These are phyloP conservation scores for Trichogramma evanescens DNA, from an alignment of 2,888 invertebrate species.

Conservation along the genomic window DNA sequence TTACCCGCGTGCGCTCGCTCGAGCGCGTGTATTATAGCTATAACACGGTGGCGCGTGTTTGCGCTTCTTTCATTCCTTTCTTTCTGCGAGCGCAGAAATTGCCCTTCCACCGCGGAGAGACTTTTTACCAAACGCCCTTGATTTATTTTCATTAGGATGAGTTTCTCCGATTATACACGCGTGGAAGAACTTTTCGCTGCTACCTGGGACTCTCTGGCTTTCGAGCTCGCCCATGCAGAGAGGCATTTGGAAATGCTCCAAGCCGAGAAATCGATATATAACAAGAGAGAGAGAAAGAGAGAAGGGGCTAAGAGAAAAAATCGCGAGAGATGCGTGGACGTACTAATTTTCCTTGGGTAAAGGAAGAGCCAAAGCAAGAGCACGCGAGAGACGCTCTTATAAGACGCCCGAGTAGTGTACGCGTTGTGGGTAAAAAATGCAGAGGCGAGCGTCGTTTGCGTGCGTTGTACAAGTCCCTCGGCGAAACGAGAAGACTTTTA, in stretches of 20 bases:
- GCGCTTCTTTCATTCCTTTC: background rate
- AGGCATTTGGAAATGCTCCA: background rate
- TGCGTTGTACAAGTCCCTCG: background rate
- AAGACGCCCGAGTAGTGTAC: too few relatives aligned
- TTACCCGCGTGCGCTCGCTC: constrained; percentile 7
- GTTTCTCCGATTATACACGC: too few relatives aligned
- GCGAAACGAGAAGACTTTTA: too few relatives aligned
- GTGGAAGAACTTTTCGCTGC: too few relatives aligned
- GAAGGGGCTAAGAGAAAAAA: background rate
- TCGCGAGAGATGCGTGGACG: background rate
- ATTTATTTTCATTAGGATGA: constrained; percentile 22
- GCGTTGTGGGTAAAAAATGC: too few relatives aligned
- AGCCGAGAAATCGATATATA: constrained; percentile 1
- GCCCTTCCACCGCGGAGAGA: too few relatives aligned
- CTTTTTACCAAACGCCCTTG: background rate
- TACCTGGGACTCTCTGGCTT: too few relatives aligned
- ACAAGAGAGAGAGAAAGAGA: background rate
- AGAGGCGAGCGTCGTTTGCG: background rate
- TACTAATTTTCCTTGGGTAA: background rate
- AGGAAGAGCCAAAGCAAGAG: background rate
- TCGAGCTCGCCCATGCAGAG: background rate
- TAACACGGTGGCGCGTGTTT: background rate
- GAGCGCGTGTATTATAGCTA: background rate
- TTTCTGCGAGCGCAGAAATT: background rate
- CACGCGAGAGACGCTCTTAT: background rate